phyloP scores from a whole-genome alignment of 1,140 invertebrate species.

The Gerris buenoi region DNA sequence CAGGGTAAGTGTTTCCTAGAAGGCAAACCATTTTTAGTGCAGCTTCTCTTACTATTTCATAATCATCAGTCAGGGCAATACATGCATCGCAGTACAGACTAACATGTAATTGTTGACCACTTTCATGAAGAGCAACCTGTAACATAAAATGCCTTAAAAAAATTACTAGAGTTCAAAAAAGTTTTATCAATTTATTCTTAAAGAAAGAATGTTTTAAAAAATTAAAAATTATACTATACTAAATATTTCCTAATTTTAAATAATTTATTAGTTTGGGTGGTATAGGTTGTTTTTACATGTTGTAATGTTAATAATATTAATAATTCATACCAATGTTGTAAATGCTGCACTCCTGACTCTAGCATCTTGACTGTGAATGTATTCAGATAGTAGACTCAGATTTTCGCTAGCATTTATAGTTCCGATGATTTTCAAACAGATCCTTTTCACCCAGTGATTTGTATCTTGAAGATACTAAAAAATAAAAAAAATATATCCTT shows the following conservation, averaged over 20 bases:
- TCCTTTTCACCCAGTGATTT: conserved; percentile 60
- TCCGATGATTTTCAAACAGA: conserved; percentile 59
- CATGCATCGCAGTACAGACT: conserved; percentile 68
- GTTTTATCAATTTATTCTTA: background rate
- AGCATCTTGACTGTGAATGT: conserved; percentile 76
- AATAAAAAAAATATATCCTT: conserved; percentile 17
- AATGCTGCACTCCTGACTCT: conserved; percentile 76
- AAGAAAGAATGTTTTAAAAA: background rate
- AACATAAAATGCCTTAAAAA: no score
- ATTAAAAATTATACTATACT: no score
- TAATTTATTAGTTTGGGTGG: no score
- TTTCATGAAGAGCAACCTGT: conserved; percentile 48
- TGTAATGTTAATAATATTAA: no score
- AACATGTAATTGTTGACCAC: conserved; percentile 59
- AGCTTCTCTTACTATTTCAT: conserved; percentile 77
- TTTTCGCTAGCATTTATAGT: conserved; percentile 37
- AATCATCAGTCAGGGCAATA: conserved; percentile 75
- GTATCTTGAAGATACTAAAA: conserved; percentile 45
- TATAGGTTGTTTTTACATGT: no score
- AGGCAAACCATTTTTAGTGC: conserved; percentile 75
- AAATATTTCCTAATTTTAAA: no score
- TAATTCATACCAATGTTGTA: conserved; percentile 54
- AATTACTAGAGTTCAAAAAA: no score
- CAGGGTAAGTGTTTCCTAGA: conserved; percentile 70
- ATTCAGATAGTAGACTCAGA: conserved; percentile 55